Conservation (phyloP, 64 coral and sea anemone species). For the Porites lutea region DNA sequence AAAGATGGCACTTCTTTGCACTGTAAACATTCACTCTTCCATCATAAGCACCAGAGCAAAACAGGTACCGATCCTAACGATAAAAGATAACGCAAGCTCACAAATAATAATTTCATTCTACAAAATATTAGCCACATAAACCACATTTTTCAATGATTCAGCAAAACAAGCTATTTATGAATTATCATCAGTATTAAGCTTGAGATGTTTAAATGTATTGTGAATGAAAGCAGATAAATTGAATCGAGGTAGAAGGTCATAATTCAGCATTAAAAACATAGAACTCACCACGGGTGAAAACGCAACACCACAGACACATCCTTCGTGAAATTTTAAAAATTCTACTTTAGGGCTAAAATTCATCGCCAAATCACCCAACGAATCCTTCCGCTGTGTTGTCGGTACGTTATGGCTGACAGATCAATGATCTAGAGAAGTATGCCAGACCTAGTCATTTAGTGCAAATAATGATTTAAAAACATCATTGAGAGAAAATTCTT, state of each 20-base stretch:
- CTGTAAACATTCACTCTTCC: slow-evolving; percentile 94
- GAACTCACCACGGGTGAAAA: slow-evolving; percentile 92
- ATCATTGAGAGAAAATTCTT: neutral
- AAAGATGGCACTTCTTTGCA: slow-evolving; percentile 90
- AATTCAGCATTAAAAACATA: neutral
- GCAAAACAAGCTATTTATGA: neutral
- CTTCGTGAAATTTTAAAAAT: slow-evolving; percentile 91
- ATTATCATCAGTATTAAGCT: too few species aligned
- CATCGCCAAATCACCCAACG: slow-evolving; percentile 18
- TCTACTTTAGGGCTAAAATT: slow-evolving; percentile 77
- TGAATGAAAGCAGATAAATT: neutral
- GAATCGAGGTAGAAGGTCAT: neutral
- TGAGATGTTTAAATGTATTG: too few species aligned
- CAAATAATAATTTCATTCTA: neutral
- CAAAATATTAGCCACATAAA: neutral
- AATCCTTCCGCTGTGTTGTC: too few species aligned
- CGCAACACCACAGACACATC: slow-evolving; percentile 90
- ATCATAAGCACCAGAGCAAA: slow-evolving; percentile 97
- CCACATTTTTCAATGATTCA: neutral
- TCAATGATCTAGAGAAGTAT: too few species aligned
- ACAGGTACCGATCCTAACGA: slow-evolving; percentile 86
- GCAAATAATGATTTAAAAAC: neutral
- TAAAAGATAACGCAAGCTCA: neutral
- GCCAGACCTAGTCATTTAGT: neutral
- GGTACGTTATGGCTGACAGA: too few species aligned